Evolutionary conservation across 2,888 invertebrate genomes (phyloP), one percentile per base, ranked within the genome.

Genomic region (Heliconius sara): DNA sequence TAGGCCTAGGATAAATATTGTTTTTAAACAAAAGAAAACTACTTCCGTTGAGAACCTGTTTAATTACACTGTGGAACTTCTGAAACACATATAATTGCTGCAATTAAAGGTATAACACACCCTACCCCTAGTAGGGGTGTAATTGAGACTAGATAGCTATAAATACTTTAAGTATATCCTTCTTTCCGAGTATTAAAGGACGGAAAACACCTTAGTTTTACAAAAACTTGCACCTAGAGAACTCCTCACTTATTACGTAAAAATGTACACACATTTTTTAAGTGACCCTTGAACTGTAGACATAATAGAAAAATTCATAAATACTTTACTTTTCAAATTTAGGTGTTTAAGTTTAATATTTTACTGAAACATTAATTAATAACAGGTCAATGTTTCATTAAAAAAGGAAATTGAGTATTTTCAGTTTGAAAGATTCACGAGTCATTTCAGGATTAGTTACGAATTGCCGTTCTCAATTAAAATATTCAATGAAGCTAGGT

Each of bases 91-190:
- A 60, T 43, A 60, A 60, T 39, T 60, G 34, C 73, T 73, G 60
- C 34, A 39, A 60, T 60, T 73, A 30, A 60, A 30, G 7, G 22
- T 7, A 60, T 73, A 25, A n/a, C 34, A 60, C 34, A 39, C 34
- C 30, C 60, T n/a, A 57, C 34, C 60, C 16, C 60, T 73, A 73
- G 39, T 34, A 73, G n/a, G 60, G 57, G 57, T 60, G 73, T 73
- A 73, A 73, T 73, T 73, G 73, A 73, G 73, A 60, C 60, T 60
- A 73, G 73, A 73, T 60, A 73, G 60, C 60, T 73, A 73, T 60
- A 73, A 72, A 73, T 57, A 60, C 73, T 60, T 34, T 60, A 60
- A 73, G 34, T 60, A 73, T 73, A 60, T 73, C 73, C 73, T 73
- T 39, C 73, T 73, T 73, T 39, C 30, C 25, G 22, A 73, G 73